Evolutionary conservation across 2,113 vertebrate species (phyloP), one percentile per base, ranked within the genome.

Genomic region (Hippocampus barbouri): DNA sequence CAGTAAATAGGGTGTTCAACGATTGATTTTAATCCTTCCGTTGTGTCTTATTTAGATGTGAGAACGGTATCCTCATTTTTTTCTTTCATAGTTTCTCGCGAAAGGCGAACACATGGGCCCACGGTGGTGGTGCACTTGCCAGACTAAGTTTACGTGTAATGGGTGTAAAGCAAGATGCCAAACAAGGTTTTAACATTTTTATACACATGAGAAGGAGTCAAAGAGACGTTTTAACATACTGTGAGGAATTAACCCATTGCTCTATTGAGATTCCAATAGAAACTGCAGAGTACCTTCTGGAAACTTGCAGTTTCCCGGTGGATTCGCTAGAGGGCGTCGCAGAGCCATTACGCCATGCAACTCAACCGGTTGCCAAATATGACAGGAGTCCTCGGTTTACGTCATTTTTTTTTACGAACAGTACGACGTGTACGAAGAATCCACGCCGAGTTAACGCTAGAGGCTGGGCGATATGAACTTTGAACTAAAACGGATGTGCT

Each of bases 281-380:
- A 84, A 74, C 62, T 79, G 81, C 65, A 47, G 79, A 66, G 75
- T 89, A 92, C 75, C 62, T 93, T 93, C 91, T 91, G 89, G 92
- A 93, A 93, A 76, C 74, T 0, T 74, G 90, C 61, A 72, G 27
- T 88, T 76, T 45, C 7, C 14, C 6, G 2, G 9, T 21, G 1
- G 27, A 63, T 72, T 87, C 91, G 34, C 59, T 71, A 88, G 90
- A 77, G 27, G 90, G 89, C 41, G 89, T 34, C 14, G 16, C 62
- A 77, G 54, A 5, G 59, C 16, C 20, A 45, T 66, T 34, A n/a
- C 54, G 68, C 14, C 41, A 25, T 79, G 60, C 59, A 0, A 56
- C 2, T 69, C 77, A 72, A 23, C 57, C 51, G 77, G 65, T n/a
- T 40, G 69, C 69, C 16, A 51, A 18, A 16, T 16, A 3, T n/a